A percentile compares a stretch with the other conserved stretches of the same genome.
Conservation (phyloP, 2,888 invertebrate genomes). For the Morpho helenor region DNA sequence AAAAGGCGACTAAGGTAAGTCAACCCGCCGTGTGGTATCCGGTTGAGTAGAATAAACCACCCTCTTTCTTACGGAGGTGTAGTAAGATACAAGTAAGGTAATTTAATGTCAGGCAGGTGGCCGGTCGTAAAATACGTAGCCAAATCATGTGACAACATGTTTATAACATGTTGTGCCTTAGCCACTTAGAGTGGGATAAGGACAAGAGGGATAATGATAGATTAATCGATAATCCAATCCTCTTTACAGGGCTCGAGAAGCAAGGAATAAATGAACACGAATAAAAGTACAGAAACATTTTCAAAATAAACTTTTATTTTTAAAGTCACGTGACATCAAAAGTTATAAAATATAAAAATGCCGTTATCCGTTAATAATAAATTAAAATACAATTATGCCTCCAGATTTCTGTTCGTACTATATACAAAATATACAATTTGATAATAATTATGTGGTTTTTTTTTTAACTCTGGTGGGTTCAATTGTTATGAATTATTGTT, state of each 20-base stretch:
- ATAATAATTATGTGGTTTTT: conserved; percentile 25
- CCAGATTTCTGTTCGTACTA: conserved; percentile 56
- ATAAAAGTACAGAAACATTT: conserved; percentile 33
- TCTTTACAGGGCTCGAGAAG: conserved; percentile 48
- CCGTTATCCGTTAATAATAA: conserved; percentile 49
- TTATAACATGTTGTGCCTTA: too few relatives aligned
- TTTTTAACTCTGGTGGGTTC: conserved; percentile 47
- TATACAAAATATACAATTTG: conserved; percentile 70
- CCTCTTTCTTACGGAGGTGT: too few relatives aligned
- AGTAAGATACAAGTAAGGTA: too few relatives aligned
- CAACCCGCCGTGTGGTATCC: too few relatives aligned
- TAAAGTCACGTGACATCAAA: conserved; percentile 50
- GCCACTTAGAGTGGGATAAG: too few relatives aligned
- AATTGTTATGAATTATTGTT: neutral
- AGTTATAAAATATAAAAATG: conserved; percentile 56
- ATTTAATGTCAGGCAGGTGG: too few relatives aligned
- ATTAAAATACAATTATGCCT: conserved; percentile 60
- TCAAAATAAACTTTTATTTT: conserved; percentile 46
- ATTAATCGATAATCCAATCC: conserved; percentile 3
- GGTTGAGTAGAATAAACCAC: too few relatives aligned
- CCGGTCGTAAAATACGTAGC: too few relatives aligned
- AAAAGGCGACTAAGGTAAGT: too few relatives aligned
- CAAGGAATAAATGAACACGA: conserved; percentile 24
- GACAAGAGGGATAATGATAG: too few relatives aligned
- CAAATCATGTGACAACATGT: too few relatives aligned